phyloP scores from a whole-genome alignment of 1,140 invertebrate genomes.

The Drosophila nigrodunni region DNA sequence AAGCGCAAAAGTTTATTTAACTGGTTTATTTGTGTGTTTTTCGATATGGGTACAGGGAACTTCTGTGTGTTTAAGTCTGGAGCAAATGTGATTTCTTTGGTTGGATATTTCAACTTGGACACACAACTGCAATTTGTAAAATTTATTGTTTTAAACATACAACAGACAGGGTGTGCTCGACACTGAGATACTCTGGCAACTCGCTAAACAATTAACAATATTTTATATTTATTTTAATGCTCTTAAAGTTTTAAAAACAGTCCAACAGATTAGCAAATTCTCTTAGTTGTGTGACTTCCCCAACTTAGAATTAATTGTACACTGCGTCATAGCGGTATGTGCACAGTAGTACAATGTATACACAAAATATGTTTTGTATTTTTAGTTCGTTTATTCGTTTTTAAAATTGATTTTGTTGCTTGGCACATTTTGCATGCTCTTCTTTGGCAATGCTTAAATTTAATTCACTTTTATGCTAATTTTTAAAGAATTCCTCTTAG shows the following conservation, averaged over 20 bases:
- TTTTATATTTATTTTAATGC: background rate
- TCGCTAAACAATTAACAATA: background rate
- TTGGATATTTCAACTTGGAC: slow-evolving; percentile 16
- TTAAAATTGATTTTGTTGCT: slow-evolving; percentile 17
- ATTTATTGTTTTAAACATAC: slow-evolving; percentile 20
- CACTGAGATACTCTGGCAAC: slow-evolving; percentile 3
- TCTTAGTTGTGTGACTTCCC: background rate
- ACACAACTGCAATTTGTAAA: slow-evolving; percentile 22
- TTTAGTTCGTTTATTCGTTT: slow-evolving; percentile 5
- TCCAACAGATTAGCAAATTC: slow-evolving; percentile 9
- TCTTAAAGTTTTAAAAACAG: background rate
- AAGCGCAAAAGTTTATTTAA: background rate
- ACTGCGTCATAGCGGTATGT: slow-evolving; percentile 9
- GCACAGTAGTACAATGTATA: background rate
- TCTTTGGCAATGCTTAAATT: slow-evolving; percentile 14
- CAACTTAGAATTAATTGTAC: background rate
- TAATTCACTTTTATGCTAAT: background rate
- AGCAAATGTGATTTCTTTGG: background rate
- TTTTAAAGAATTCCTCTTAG: slow-evolving; percentile 4
- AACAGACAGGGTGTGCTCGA: slow-evolving; percentile 1
- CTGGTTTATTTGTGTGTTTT: background rate
- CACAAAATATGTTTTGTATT: slow-evolving; percentile 14
- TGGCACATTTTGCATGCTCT: slow-evolving; percentile 39
- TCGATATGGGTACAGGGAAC: slow-evolving; percentile 6
- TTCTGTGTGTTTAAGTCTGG: background rate